Base-by-base conservation (phyloP, 2,113 vertebrate species). In the Corynorhinus townsendii region DNA sequence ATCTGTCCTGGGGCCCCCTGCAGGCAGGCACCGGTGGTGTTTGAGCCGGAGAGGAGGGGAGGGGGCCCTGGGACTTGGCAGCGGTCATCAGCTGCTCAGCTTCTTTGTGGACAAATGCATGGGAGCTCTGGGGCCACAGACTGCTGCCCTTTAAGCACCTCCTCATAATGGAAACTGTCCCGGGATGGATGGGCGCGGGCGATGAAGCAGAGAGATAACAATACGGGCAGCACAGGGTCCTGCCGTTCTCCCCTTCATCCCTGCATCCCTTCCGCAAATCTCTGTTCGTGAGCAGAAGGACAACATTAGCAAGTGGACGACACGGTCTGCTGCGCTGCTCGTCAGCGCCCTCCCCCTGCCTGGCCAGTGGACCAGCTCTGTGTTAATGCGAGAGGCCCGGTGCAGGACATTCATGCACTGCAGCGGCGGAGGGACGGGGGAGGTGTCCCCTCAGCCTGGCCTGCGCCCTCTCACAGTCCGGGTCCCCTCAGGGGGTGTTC, bases 321-420 rank as follows among this genome's bases (percentile, higher is more conserved):
- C 4, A 22, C 28, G 10, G 28, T 68, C 40, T 30, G 6, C 11
- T 47, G 59, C 4, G 30, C 47, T 52, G 30, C 17, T 80, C 43
- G 24, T n/a, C 38, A 33, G 1, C 0, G 3, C 30, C 17, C 43
- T 35, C 3, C 9, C 8, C 35, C 33, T 9, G 28, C 8, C 4
- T 30, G 64, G 84, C 47, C 35, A 59, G 54, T 12, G 12, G 59
- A 14, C 40, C 9, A 22, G 38, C 19, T 28, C 45, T 59, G 1
- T 26, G 15, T 35, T 45, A 43, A 17, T 77, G 47, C 43, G 7
- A 43, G 43, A 43, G 43, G 43, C 7, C 43, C 7, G 43, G 43
- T 43, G 43, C 43, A 43, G 7, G 43, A 43, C 43, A 43, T 43
- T 43, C 43, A 43, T 43, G 43, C 43, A 43, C 43, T 7, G 43